Evolutionary conservation across 2,797 vertebrate species (phyloP), one percentile per base, ranked within the genome.

Genomic region (Lepus townsendii): DNA sequence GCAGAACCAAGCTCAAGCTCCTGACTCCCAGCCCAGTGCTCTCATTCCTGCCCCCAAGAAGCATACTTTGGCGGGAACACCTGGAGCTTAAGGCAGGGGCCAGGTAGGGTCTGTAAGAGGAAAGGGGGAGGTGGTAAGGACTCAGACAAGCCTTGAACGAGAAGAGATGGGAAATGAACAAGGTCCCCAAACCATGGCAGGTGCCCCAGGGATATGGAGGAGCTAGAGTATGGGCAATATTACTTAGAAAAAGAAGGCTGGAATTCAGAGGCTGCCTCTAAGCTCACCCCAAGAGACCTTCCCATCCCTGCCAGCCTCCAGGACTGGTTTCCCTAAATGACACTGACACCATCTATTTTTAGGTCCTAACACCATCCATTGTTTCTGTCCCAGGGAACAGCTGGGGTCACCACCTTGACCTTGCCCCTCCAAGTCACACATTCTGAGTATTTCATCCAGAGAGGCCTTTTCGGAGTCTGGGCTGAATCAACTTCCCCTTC

Each of bases 401-500:
- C 14, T 6, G 5, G 66, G 90, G 93, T 88, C 78, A 79, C 82
- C 71, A 77, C 62, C 83, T 78, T 91, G 90, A 78, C 84, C 90
- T 83, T 82, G 72, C 82, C 85, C 85, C 73, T 83, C 75, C 35
- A 3, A 93, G 69, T 95, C 96, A 96, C 73, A 65, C 2, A 2
- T 47, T 79, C 71, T 88, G 88, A 79, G 66, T 69, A 11, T 69
- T 79, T 16, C 76, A 80, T 60, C 38, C 77, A 87, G 69, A 90
- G 7, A 83, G 14, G 38, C 54, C 75, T 90, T 90, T 88, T 90
- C n/a, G 63, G 90, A 68, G 75, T 84, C 84, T 73, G 50, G 42
- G 86, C 77, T 93, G 84, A 94, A 88, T 93, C 93, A 93, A 50
- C 88, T 96, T 96, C 90, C 92, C 85, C 54, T 93, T 69, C 32